These are phyloP conservation scores for Eustalomyia histrio DNA, from an alignment of 2,888 invertebrate genomes.

Conservation along the genomic window DNA sequence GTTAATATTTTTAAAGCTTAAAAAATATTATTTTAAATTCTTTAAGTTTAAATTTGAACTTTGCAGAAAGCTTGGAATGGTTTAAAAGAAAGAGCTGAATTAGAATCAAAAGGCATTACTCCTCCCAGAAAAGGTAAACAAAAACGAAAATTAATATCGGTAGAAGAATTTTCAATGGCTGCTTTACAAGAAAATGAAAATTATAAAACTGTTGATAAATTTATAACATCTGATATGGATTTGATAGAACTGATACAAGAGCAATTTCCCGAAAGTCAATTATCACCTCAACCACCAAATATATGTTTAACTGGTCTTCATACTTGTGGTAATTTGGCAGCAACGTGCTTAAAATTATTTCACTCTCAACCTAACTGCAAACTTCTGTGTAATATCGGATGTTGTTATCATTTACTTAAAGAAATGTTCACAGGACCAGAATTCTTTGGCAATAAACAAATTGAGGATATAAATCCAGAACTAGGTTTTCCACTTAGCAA, in stretches of 20 bases:
- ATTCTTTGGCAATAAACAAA: slow-evolving; percentile 75
- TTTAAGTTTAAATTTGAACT: no score
- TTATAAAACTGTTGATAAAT: slow-evolving; percentile 84
- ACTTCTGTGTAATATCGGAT: slow-evolving; percentile 89
- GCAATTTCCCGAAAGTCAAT: slow-evolving; percentile 80
- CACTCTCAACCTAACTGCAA: slow-evolving; percentile 80
- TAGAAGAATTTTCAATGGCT: not conserved
- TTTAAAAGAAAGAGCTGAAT: slow-evolving; percentile 81
- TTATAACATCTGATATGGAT: slow-evolving; percentile 83
- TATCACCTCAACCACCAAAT: slow-evolving; percentile 69
- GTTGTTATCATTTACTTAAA: slow-evolving; percentile 91
- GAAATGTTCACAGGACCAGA: slow-evolving; percentile 80
- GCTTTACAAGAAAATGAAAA: slow-evolving; percentile 65
- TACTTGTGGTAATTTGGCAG: slow-evolving; percentile 92
- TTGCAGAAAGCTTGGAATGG: slow-evolving; percentile 82
- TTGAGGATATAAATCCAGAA: slow-evolving; percentile 71
- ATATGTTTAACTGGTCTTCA: slow-evolving; percentile 88
- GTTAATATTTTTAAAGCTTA: slow-evolving; percentile 68
- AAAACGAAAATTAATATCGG: slow-evolving; percentile 57
- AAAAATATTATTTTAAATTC: no score
- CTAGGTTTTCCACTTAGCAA: slow-evolving; percentile 86
- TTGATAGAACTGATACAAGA: slow-evolving; percentile 80
- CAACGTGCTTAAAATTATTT: slow-evolving; percentile 87
- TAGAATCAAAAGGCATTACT: slow-evolving; percentile 78
- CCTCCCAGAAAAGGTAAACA: slow-evolving; percentile 72